phyloP scores from a whole-genome alignment of 2,797 vertebrate species.

The Natrix natrix region DNA sequence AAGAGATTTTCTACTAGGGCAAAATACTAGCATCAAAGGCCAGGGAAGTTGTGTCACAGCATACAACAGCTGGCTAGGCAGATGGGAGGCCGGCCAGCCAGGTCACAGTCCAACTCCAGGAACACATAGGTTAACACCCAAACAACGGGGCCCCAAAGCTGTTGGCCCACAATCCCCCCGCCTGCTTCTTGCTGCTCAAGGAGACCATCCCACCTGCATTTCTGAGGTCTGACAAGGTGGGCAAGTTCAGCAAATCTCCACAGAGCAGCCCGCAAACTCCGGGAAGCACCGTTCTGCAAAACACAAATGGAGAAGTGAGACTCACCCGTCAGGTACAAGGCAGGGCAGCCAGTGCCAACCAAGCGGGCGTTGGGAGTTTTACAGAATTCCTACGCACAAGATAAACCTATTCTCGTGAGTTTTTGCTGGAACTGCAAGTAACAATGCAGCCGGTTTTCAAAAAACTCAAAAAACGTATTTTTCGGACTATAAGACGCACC shows the following conservation, averaged over 20 bases:
- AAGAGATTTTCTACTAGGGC: not conserved
- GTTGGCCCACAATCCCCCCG: not conserved
- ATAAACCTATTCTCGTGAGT: not conserved
- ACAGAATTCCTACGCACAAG: not conserved
- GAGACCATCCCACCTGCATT: slow-evolving; percentile 86
- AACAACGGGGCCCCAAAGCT: not conserved
- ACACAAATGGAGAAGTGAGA: not conserved
- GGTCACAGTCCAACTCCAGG: not conserved
- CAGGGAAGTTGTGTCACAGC: not conserved
- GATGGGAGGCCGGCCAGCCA: not conserved
- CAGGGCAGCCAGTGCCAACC: not conserved
- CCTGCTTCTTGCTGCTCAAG: not conserved
- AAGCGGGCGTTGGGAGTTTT: too few relatives aligned
- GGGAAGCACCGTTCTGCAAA: slow-evolving; percentile 88
- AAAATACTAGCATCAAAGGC: not conserved
- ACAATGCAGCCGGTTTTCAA: not conserved
- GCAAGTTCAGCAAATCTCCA: slow-evolving; percentile 98
- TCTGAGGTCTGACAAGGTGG: slow-evolving; percentile 96
- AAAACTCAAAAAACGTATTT: not conserved
- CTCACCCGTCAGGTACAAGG: not conserved
- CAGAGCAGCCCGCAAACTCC: slow-evolving; percentile 93
- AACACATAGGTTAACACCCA: not conserved
- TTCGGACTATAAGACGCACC: too few relatives aligned
- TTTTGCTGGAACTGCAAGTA: not conserved
- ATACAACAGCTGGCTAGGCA: not conserved